Evolutionary conservation across 23 tunicate species (phyloP).

Genomic region (Halocynthia roretzi): DNA sequence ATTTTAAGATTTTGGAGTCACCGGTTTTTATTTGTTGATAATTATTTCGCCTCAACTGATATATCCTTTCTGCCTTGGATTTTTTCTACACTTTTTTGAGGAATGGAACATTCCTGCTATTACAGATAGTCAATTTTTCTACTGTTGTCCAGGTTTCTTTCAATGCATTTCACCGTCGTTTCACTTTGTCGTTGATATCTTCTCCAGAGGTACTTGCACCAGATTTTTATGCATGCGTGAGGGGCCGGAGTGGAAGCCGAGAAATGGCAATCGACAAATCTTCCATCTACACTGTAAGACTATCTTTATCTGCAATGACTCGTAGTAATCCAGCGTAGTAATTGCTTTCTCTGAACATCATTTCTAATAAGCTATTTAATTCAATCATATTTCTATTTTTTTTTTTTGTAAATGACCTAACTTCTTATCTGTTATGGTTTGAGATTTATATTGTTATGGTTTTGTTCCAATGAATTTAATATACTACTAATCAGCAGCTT

Average conservation of each 20-base stretch:
- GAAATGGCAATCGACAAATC: conserved; percentile 44
- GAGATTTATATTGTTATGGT: neutral
- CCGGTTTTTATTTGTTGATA: no score
- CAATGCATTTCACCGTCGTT: conserved; percentile 47
- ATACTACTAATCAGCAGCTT: no score
- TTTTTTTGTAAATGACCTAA: neutral
- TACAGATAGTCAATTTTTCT: neutral
- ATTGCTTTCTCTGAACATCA: no score
- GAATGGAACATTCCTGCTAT: neutral
- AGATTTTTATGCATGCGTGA: conserved; percentile 60
- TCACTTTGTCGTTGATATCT: conserved; percentile 57
- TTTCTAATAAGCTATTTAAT: neutral
- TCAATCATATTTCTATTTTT: neutral
- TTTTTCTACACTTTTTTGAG: no score
- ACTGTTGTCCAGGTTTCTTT: conserved; percentile 56
- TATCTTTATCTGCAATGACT: neutral
- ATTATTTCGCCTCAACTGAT: no score
- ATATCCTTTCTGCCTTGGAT: no score
- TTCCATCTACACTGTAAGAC: conserved; percentile 32
- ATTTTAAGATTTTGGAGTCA: no score
- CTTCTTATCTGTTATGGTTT: neutral
- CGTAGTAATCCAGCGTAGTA: no score
- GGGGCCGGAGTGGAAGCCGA: conserved; percentile 10
- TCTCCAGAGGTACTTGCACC: conserved; percentile 60
- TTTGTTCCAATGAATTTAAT: neutral